Conservation (phyloP, 1,140 invertebrate species). For the Drosophila grimshawi region DNA sequence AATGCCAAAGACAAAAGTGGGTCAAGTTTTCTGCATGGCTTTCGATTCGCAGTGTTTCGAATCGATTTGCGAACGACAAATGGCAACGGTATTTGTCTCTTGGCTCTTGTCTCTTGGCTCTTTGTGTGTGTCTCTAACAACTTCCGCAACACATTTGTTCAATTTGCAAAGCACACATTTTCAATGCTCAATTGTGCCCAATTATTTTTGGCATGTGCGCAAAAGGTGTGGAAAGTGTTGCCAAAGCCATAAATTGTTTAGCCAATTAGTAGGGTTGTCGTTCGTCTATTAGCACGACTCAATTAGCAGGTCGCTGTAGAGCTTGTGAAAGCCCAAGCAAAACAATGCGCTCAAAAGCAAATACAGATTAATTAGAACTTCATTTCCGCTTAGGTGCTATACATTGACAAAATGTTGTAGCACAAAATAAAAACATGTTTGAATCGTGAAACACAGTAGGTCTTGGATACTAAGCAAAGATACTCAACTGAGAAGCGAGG, state of each 20-base stretch:
- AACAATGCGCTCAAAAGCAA: not conserved
- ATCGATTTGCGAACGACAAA: slow-evolving; percentile 52
- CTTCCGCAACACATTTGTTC: slow-evolving; percentile 78
- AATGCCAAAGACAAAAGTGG: slow-evolving; percentile 46
- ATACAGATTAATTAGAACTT: slow-evolving; percentile 9
- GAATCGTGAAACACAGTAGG: too few species aligned
- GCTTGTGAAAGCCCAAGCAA: slow-evolving; percentile 15
- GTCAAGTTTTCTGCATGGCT: slow-evolving; percentile 42
- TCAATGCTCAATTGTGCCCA: slow-evolving; percentile 72
- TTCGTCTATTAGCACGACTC: slow-evolving; percentile 16
- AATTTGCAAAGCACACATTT: slow-evolving; percentile 68
- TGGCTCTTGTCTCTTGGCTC: slow-evolving; percentile 5
- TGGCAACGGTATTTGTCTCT: slow-evolving; percentile 49
- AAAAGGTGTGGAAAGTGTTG: slow-evolving; percentile 78
- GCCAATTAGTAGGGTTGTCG: slow-evolving; percentile 55
- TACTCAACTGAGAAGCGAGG: too few species aligned
- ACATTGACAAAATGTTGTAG: not conserved
- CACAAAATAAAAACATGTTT: not conserved
- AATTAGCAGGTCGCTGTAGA: slow-evolving; percentile 46
- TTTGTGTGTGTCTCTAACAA: slow-evolving; percentile 49
- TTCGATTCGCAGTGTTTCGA: slow-evolving; percentile 33
- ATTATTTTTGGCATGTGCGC: slow-evolving; percentile 67
- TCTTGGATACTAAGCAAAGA: too few species aligned
- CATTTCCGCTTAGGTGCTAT: not conserved
- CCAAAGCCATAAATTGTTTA: slow-evolving; percentile 65